A percentile compares a stretch with the other conserved stretches of the same genome.
Evolutionary conservation across 2,888 invertebrate species (phyloP).

Genomic region (Heliconius erato): DNA sequence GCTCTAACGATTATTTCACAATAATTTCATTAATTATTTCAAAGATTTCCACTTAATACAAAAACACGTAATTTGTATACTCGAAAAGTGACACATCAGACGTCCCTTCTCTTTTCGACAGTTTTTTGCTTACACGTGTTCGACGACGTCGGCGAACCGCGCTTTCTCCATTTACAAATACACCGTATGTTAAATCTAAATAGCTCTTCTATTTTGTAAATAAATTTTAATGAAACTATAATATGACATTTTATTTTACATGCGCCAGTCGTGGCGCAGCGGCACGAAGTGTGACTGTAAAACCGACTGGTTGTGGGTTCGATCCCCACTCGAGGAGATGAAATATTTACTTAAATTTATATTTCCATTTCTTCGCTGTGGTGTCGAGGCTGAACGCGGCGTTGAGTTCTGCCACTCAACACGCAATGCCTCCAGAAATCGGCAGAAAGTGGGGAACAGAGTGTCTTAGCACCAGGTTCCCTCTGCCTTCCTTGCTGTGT

Average conservation of each 20-base stretch:
- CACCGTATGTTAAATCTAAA: not conserved
- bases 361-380: too few relatives aligned
- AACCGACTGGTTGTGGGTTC: too few relatives aligned
- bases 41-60: not conserved
- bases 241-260: not conserved
- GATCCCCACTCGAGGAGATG: too few relatives aligned
- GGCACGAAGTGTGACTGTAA: too few relatives aligned
- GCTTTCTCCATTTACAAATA: slow-evolving; percentile 5
- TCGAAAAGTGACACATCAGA: slow-evolving; percentile 2
- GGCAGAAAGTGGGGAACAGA: too few relatives aligned
- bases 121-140: slow-evolving; percentile 19
- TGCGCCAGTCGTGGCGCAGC: too few relatives aligned
- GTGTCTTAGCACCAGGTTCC: too few relatives aligned
- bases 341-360: too few relatives aligned
- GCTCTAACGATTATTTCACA: not conserved
- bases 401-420: too few relatives aligned
- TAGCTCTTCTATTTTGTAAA: not conserved
- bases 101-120: slow-evolving; percentile 18
- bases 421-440: too few relatives aligned
- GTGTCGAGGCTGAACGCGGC: too few relatives aligned
- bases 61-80: not conserved
- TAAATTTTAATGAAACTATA: not conserved
- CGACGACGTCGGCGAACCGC: not conserved
- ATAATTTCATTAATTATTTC: not conserved
- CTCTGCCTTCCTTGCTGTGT: too few relatives aligned